A percentile compares a stretch with the other conserved stretches of the same genome.
Conservation (phyloP, 2,888 invertebrate species). For the Hermodice carunculata region DNA sequence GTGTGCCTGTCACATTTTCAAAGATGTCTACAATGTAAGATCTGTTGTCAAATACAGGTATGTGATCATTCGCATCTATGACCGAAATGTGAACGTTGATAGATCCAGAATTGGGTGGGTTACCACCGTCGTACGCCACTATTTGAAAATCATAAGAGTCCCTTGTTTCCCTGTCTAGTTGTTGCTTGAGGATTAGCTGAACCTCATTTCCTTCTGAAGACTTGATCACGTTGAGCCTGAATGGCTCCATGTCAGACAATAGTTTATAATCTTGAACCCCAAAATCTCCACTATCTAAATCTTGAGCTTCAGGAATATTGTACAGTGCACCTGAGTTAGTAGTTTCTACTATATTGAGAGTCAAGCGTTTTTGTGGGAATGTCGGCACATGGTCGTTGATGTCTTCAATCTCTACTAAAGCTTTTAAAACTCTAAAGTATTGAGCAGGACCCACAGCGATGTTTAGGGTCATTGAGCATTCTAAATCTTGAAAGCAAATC, state of each 20-base stretch:
- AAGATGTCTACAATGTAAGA: conserved; percentile 34
- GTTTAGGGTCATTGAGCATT: conserved; percentile 33
- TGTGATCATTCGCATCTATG: conserved; percentile 38
- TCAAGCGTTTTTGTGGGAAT: conserved; percentile 26
- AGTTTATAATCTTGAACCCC: conserved; percentile 37
- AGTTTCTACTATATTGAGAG: conserved; percentile 34
- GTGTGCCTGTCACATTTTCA: no score
- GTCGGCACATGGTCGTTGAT: conserved; percentile 41
- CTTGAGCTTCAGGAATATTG: conserved; percentile 36
- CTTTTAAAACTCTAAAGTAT: conserved; percentile 36
- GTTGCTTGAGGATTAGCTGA: conserved; percentile 25
- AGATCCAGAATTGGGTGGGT: conserved; percentile 34
- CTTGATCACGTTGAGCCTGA: conserved; percentile 21
- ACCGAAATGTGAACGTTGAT: conserved; percentile 33
- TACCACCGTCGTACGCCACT: conserved; percentile 69
- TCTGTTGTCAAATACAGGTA: conserved; percentile 33
- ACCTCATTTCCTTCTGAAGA: conserved; percentile 39
- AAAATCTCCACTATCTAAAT: conserved; percentile 34
- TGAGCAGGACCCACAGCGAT: conserved; percentile 23
- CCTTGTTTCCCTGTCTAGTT: conserved; percentile 37
- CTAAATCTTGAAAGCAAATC: conserved; percentile 33
- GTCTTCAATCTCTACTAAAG: conserved; percentile 37
- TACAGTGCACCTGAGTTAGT: conserved; percentile 28
- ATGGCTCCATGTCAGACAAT: conserved; percentile 22
- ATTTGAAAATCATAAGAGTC: conserved; percentile 32